These are phyloP conservation scores for Boulengeromyrus knoepffleri DNA, from an alignment of 2,113 vertebrate genomes.

Conservation along the genomic window DNA sequence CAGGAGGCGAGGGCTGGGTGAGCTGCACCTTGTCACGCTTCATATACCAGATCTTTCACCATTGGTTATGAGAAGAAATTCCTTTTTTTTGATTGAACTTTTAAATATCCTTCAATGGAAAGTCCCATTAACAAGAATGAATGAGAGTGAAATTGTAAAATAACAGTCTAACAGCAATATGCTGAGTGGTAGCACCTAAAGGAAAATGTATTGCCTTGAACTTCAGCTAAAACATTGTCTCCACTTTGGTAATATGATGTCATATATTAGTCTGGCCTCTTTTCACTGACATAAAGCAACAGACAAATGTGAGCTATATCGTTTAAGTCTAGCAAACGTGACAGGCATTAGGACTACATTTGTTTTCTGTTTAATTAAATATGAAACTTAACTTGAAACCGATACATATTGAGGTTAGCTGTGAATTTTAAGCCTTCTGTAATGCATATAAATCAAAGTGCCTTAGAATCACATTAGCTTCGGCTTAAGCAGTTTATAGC, in stretches of 20 bases:
- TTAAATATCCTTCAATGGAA: background rate
- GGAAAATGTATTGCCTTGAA: background rate
- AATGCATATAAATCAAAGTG: slow-evolving; percentile 2
- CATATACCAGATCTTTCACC: background rate
- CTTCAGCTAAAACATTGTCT: background rate
- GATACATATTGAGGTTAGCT: slow-evolving; percentile 3
- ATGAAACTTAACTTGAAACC: background rate
- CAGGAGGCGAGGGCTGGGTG: background rate
- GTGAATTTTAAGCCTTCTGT: background rate
- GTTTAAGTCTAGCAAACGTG: background rate
- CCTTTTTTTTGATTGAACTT: background rate
- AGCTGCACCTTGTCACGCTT: background rate
- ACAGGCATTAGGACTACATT: background rate
- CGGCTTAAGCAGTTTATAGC: background rate
- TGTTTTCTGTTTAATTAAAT: slow-evolving; percentile 10
- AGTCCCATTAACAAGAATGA: background rate
- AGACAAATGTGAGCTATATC: background rate
- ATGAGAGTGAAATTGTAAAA: background rate
- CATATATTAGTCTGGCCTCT: background rate
- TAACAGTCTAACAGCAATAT: background rate
- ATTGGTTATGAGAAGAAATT: background rate
- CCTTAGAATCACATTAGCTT: background rate
- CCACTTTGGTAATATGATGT: background rate
- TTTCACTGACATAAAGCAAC: background rate
- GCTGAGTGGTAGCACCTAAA: background rate